phyloP scores from a whole-genome alignment of 23 tunicate species.

The Styela clava region DNA sequence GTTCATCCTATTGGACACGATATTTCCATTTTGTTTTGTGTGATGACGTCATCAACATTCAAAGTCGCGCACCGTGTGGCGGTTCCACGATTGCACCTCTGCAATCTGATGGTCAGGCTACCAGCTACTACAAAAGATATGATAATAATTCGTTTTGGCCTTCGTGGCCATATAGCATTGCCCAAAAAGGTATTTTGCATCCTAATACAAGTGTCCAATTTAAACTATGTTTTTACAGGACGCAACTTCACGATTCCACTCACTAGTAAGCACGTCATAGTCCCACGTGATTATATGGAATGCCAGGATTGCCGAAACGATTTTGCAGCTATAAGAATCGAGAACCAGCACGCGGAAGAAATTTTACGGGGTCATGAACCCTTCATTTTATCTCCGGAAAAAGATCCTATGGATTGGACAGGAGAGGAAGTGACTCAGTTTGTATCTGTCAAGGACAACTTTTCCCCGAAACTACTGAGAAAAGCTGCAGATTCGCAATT shows the following conservation, averaged over 20 bases:
- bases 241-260: constrained; percentile 31
- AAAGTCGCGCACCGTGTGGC: no score
- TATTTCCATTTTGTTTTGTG: no score
- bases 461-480: not conserved
- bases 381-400: constrained; percentile 9
- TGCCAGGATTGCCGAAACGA: constrained; percentile 57
- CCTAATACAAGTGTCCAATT: not conserved
- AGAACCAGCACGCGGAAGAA: not conserved
- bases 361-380: constrained; percentile 20
- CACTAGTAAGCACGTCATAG: constrained; percentile 34
- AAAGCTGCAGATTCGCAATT: constrained; percentile 20
- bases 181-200: no score
- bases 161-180: no score
- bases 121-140: no score
- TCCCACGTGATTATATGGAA: constrained; percentile 58
- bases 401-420: not conserved
- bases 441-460: not conserved
- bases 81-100: no score
- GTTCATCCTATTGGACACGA: no score
- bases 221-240: constrained; percentile 21
- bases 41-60: no score
- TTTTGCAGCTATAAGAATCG: constrained; percentile 35
- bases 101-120: no score
- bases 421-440: constrained; percentile 7
- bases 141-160: no score